Percentiles rank a stretch among this genome's conserved stretches.
phyloP scores from a whole-genome alignment of 2,797 vertebrate species.

The Benthosema pterotum region DNA sequence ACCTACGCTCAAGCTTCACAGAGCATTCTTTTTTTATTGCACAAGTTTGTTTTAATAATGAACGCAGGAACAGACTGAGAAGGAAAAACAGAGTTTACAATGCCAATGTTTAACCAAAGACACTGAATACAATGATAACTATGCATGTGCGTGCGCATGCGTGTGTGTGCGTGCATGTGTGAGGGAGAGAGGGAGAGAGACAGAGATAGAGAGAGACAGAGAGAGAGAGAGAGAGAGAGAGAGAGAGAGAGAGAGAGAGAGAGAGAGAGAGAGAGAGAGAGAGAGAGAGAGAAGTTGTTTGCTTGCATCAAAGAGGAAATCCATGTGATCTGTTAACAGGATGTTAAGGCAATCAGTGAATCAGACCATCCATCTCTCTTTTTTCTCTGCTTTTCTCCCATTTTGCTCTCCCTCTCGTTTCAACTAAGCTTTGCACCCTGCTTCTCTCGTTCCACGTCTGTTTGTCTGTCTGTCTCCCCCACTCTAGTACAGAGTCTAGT shows the following conservation, averaged over 20 bases:
- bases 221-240: no score
- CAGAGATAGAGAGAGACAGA: no score
- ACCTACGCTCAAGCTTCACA: no score
- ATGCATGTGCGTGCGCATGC: conserved; percentile 8
- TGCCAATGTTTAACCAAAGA: no score
- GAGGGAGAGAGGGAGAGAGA: no score
- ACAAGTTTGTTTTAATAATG: no score
- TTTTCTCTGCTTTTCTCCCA: not conserved
- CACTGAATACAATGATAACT: not conserved
- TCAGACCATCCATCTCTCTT: not conserved
- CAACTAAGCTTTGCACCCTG: not conserved
- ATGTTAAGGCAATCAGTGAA: conserved; percentile 7
- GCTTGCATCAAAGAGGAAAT: conserved; percentile 5
- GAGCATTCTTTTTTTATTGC: no score
- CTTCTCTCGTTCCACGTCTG: not conserved
- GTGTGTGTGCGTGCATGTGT: conserved; percentile 19
- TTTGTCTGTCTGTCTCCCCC: not conserved
- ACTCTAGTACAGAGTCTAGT: no score
- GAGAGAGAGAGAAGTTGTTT: not conserved
- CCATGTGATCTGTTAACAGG: not conserved
- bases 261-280: no score
- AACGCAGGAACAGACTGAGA: no score
- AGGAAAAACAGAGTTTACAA: no score
- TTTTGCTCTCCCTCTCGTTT: not conserved
- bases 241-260: no score